Evolutionary conservation across 23 tunicate species (phyloP), one percentile per base, ranked within the genome.

Genomic region (Ciona savignyi): DNA sequence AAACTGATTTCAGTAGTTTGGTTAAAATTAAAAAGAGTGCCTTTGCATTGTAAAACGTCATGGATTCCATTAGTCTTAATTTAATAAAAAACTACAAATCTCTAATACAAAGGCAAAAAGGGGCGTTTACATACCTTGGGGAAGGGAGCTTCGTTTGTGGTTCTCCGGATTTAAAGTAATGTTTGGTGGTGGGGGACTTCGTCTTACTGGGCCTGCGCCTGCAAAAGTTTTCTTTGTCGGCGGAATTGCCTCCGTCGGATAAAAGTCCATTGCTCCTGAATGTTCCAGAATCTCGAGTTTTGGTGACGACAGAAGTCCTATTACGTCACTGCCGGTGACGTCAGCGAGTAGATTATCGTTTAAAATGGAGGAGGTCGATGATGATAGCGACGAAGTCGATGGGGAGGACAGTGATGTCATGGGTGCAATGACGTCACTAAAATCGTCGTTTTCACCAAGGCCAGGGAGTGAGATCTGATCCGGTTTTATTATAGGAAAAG

Each of bases 181-280:
- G 67, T 90, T 90, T 1, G 97, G 97, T 19, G 97, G 97, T 24
- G 97, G 97, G 23, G 97, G 97, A 63, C 97, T 90, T 66, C 97
- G 69, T 27, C 97, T 51, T 19, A 88, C 80, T 2, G 74, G 70
- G 20, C 86, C 83, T 11, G 72, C 71, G 34, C 85, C 75, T 3
- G 75, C 49, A 20, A 74, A 69, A 28, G 78, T 4, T 21, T 80
- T 86, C n/a, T 29, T 70, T 27, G 70, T 48, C 20, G 62, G 31
- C 35, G 32, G 65, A 9, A 34, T 48, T 51, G 29, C 75, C 4
- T 42, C 78, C 27, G 61, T 25, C 1, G n/a, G 24, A n/a, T n/a
- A n/a, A n/a, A n/a, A n/a, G 34, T n/a, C 67, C 66, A 35, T 29
- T 25, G 56, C 56, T 2, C 51, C 20, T 4, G 64, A 29, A 3